These are phyloP conservation scores for Syngnathus acus DNA, from an alignment of 2,797 vertebrate species.

Conservation along the genomic window DNA sequence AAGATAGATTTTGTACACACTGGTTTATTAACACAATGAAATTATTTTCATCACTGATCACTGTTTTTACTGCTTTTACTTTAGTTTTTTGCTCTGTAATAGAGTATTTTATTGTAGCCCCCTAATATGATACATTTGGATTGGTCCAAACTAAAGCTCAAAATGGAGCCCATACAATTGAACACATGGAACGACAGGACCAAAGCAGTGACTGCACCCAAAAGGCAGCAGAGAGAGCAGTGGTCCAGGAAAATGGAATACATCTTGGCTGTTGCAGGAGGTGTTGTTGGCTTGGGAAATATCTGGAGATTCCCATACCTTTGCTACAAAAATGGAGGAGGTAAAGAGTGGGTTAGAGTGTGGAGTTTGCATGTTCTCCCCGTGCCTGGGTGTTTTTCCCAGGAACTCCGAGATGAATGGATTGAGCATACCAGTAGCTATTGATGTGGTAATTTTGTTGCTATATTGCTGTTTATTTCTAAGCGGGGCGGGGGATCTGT, in stretches of 20 bases:
- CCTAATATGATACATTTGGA: background rate
- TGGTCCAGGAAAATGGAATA: slow-evolving; percentile 70
- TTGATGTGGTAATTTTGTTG: background rate
- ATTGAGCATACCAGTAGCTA: background rate
- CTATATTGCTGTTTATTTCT: background rate
- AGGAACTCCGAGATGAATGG: too few relatives aligned
- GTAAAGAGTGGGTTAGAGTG: slow-evolving; percentile 30
- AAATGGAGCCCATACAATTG: slow-evolving; percentile 37
- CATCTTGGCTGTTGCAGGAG: slow-evolving; percentile 66
- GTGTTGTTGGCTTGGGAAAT: slow-evolving; percentile 71
- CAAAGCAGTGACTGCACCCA: slow-evolving; percentile 16
- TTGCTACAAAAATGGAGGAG: slow-evolving; percentile 77
- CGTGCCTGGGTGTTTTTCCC: too few relatives aligned
- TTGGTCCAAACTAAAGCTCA: background rate
- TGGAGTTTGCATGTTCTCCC: too few relatives aligned
- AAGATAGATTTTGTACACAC: too few relatives aligned
- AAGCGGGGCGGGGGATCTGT: too few relatives aligned
- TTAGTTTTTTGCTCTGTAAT: background rate
- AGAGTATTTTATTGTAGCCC: background rate
- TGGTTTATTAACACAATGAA: too few relatives aligned
- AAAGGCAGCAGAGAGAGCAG: slow-evolving; percentile 54
- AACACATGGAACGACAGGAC: slow-evolving; percentile 20
- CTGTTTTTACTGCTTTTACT: background rate
- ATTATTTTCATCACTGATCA: background rate
- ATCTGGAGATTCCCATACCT: slow-evolving; percentile 77